phyloP scores from a whole-genome alignment of 2,113 vertebrate genomes.

The Anseranas semipalmata region DNA sequence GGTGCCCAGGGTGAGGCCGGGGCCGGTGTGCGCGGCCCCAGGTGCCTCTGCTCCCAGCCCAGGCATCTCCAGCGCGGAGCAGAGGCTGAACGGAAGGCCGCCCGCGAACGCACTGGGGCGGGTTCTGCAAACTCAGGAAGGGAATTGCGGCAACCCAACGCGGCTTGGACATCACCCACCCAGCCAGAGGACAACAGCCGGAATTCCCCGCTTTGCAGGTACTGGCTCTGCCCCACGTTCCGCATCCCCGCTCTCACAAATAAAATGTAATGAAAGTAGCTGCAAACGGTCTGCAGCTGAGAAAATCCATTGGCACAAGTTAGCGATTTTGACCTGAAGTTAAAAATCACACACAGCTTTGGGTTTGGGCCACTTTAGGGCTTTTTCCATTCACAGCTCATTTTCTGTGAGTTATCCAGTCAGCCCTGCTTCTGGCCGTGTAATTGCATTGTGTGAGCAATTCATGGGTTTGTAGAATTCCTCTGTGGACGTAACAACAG shows the following conservation, averaged over 20 bases:
- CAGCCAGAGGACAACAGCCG: too few species aligned
- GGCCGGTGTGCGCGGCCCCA: too few species aligned
- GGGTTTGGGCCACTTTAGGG: too few species aligned
- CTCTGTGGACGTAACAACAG: not conserved
- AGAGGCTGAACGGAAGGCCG: too few species aligned
- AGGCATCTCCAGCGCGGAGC: too few species aligned
- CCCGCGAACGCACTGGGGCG: too few species aligned
- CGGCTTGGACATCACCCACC: too few species aligned
- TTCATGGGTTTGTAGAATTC: not conserved
- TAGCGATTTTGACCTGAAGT: not conserved
- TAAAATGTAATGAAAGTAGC: not conserved
- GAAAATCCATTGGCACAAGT: not conserved
- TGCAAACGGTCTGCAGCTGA: not conserved
- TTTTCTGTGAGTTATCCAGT: not conserved
- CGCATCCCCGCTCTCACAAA: rapidly evolving
- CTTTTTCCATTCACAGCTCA: not conserved
- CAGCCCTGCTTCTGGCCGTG: not conserved
- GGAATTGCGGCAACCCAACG: too few species aligned
- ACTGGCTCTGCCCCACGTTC: not conserved
- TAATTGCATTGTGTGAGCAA: not conserved
- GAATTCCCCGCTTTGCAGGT: not conserved
- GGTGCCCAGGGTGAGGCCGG: too few species aligned
- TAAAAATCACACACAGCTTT: not conserved
- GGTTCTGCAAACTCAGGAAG: too few species aligned
- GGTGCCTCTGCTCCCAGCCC: too few species aligned